Evolutionary conservation across 2,888 invertebrate species (phyloP).

Genomic region (Brachypalpus laphriformis): DNA sequence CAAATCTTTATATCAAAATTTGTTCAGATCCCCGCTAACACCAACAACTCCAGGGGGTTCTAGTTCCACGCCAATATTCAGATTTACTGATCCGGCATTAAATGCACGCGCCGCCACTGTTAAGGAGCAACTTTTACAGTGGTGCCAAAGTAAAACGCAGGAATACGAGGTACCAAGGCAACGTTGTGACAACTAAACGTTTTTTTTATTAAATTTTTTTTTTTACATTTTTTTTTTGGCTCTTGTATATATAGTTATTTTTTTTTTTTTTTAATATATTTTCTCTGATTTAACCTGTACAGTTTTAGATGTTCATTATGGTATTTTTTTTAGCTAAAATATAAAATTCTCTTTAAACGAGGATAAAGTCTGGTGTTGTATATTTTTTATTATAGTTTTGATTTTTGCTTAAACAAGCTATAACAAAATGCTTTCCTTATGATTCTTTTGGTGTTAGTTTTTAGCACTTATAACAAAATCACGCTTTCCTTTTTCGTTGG

Average conservation of each 20-base stretch:
- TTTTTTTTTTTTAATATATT: constrained; percentile 20
- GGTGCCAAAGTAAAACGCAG: constrained; percentile 98
- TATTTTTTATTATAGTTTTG: not conserved
- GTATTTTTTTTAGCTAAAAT: constrained; percentile 7
- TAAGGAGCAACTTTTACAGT: constrained; percentile 97
- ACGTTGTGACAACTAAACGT: constrained; percentile 57
- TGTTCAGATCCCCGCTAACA: constrained; percentile 89
- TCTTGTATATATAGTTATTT: constrained; percentile 41
- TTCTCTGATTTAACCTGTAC: constrained; percentile 35
- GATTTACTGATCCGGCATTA: constrained; percentile 95
- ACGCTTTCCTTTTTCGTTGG: constrained; percentile 51
- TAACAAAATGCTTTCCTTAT: constrained; percentile 27
- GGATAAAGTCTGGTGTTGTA: constrained; percentile 22
- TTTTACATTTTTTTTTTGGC: constrained; percentile 29
- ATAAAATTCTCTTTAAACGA: not conserved
- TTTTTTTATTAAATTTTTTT: constrained; percentile 61
- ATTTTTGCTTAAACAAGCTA: constrained; percentile 2
- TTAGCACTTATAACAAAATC: constrained; percentile 45
- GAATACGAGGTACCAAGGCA: constrained; percentile 93
- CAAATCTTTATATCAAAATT: constrained; percentile 81
- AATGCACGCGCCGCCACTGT: constrained; percentile 96
- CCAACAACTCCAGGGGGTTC: constrained; percentile 86
- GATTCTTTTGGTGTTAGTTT: constrained; percentile 7
- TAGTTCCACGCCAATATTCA: constrained; percentile 89
- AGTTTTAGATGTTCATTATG: not conserved